A percentile compares a stretch with the other conserved stretches of the same genome.
Conservation (phyloP, 2,113 vertebrate species). For the Dromiciops gliroides region DNA sequence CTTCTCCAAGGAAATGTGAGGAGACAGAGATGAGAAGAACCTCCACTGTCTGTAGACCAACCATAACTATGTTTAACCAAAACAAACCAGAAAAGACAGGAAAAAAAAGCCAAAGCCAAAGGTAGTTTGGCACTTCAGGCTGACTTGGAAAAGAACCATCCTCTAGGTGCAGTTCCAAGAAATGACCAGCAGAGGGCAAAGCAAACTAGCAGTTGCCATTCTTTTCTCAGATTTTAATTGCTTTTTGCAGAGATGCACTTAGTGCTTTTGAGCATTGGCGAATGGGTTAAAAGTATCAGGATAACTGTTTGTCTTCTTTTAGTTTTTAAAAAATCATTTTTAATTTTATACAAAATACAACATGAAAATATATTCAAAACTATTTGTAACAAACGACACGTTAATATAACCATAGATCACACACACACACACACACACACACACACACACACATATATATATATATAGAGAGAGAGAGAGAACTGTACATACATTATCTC, state of each 20-base stretch:
- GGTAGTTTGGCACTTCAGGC: background rate
- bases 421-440: too few species aligned
- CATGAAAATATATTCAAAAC: background rate
- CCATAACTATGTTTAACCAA: background rate
- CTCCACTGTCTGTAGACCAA: background rate
- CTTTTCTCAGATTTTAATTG: accelerated
- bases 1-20: background rate
- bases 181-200: constrained; percentile 74
- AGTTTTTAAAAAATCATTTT: background rate
- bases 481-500: background rate
- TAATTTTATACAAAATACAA: background rate
- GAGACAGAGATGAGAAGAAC: background rate
- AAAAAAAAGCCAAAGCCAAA: background rate
- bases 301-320: background rate
- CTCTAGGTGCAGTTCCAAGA: background rate
- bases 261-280: background rate
- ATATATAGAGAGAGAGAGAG: too few species aligned
- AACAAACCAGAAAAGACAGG: background rate
- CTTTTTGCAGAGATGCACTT: background rate
- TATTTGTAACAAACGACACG: background rate
- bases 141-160: background rate
- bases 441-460: too few species aligned
- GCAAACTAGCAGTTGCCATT: constrained; percentile 37
- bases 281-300: background rate
- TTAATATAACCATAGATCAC: background rate